Base-by-base conservation (phyloP, 1,140 invertebrate genomes). In the Neodiprion virginianus region DNA sequence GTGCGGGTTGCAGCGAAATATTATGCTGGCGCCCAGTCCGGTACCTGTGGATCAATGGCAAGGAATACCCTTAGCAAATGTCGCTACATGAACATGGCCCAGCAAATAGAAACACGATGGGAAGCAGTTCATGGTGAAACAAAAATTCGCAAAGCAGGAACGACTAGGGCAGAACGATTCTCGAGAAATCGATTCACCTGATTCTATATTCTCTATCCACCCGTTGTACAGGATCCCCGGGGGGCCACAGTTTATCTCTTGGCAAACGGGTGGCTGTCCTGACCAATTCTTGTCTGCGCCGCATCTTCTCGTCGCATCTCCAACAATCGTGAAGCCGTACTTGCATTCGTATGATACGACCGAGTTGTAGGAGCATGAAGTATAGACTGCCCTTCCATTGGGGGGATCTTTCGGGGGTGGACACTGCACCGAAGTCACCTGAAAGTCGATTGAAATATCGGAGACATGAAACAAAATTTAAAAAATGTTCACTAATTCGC, bases 171-270 rank as follows among this genome's bases (percentile, higher is more conserved):
- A 5, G 5, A 40, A 40, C 28, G 1, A 40, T 40, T 40, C 5
- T 40, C 53, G n/a, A 17, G 53, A 61, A 21, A 21, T 68, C 21
- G 71, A 79, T 74, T 78, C 78, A 89, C 88, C 88, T 12, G 92
- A 91, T 78, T 96, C 95, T 71, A 96, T 95, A 80, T 97, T 97
- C 86, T 99, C 96, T 73, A 99, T 91, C 94, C 97, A 99, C 8
- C 98, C 98, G 84, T 99, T 99, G 90, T 95, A 96, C 1, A 99
- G 89, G 23, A 93, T 91, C 7, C 96, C 96, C 0, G 97, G 96
- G 79, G 94, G 92, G 1, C 96, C 96, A 86, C 98, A 99, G 88
- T 98, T 96, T 81, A 99, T 98, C 89, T 98, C 98, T 93, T 97
- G 95, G 86, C 98, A 99, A 48, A 90, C 88, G 1, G 97, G 96